These are phyloP conservation scores for Oriolus oriolus DNA, from an alignment of 2,113 vertebrate species.

Conservation along the genomic window DNA sequence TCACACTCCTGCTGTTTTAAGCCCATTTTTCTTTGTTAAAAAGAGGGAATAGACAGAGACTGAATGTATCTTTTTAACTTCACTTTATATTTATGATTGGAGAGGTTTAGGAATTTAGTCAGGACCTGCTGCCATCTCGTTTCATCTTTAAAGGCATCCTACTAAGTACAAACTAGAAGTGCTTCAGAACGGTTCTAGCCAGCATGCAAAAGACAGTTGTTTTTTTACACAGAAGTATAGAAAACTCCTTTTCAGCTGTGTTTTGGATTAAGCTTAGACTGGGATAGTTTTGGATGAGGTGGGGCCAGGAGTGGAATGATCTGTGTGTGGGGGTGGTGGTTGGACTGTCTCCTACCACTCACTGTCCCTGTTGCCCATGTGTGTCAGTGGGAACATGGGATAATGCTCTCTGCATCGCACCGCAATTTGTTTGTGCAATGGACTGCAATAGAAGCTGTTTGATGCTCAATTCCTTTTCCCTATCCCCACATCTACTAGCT, in stretches of 20 bases:
- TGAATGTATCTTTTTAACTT: background rate
- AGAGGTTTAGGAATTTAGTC: background rate
- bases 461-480: background rate
- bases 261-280: background rate
- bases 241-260: background rate
- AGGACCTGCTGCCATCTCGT: background rate
- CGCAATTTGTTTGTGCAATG: background rate
- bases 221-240: background rate
- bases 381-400: background rate
- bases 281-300: background rate
- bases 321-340: background rate
- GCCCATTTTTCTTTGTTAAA: background rate
- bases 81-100: background rate
- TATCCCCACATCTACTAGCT: background rate
- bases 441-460: background rate
- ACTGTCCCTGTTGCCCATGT: rapidly evolving
- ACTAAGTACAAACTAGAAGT: background rate
- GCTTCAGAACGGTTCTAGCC: background rate
- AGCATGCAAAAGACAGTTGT: background rate
- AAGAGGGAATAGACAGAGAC: background rate
- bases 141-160: background rate
- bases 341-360: background rate
- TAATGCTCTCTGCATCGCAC: background rate
- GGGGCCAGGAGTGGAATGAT: background rate
- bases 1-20: background rate